Percentiles rank a stretch among this genome's conserved stretches.
Evolutionary conservation across 2,797 vertebrate genomes (phyloP).

Genomic region (Enteromius thamalakanensis): DNA sequence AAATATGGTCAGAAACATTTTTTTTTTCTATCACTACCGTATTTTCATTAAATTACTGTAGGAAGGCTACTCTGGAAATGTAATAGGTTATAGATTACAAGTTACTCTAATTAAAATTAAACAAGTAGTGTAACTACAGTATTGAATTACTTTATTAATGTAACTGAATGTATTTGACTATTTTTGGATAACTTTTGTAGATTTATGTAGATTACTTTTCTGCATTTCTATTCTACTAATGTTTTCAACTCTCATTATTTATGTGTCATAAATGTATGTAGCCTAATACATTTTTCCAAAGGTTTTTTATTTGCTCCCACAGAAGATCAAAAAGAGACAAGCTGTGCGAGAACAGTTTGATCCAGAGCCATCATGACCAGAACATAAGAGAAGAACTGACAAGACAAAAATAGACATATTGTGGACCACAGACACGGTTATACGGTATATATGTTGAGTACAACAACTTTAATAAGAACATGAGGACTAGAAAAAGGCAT

Average conservation of each 20-base stretch:
- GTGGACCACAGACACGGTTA: background rate
- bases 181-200: no score
- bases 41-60: background rate
- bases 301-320: background rate
- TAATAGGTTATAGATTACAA: background rate
- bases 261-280: background rate
- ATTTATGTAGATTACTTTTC: no score
- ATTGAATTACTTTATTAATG: no score
- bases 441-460: no score
- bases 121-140: no score
- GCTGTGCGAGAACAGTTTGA: conserved; percentile 1
- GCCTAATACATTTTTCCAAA: background rate
- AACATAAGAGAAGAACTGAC: background rate
- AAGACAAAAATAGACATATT: conserved; percentile 12
- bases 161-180: no score
- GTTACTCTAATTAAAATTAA: background rate
- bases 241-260: no score
- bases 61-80: background rate
- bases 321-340: background rate
- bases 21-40: background rate
- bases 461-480: background rate
- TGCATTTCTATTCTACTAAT: no score
- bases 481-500: background rate
- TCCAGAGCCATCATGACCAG: background rate
- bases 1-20: background rate